A percentile compares a stretch with the other conserved stretches of the same genome.
Evolutionary conservation across 92 coral and sea anemone species (phyloP).

Genomic region (Metridium senile): DNA sequence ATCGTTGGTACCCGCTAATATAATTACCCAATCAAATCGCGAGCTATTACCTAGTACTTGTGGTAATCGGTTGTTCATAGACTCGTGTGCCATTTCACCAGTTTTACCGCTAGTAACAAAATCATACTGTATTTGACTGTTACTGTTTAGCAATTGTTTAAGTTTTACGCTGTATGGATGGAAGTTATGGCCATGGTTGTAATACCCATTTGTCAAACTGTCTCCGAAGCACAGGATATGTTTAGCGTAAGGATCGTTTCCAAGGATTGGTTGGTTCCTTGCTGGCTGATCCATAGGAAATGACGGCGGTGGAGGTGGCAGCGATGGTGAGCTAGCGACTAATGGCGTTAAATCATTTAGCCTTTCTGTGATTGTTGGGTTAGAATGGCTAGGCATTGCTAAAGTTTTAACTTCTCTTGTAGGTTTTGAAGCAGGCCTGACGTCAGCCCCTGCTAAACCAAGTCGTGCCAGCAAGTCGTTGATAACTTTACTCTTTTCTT

Average conservation of each 20-base stretch:
- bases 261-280: slow-evolving; percentile 11
- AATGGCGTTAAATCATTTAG: slow-evolving; percentile 24
- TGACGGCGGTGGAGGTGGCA: slow-evolving; percentile 7
- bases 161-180: slow-evolving; percentile 90
- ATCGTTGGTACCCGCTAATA: slow-evolving; percentile 96
- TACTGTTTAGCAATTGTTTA: slow-evolving; percentile 70
- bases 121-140: slow-evolving; percentile 53
- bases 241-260: slow-evolving; percentile 51
- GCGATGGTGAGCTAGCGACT: too few relatives aligned
- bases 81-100: slow-evolving; percentile 98
- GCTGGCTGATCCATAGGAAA: neutral
- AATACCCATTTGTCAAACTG: slow-evolving; percentile 90
- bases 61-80: slow-evolving; percentile 90
- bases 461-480: slow-evolving; percentile 42
- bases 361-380: slow-evolving; percentile 8
- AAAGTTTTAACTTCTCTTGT: slow-evolving; percentile 15
- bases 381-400: slow-evolving; percentile 8
- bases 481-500: slow-evolving; percentile 30
- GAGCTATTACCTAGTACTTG: slow-evolving; percentile 86
- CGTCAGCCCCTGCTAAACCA: slow-evolving; percentile 36
- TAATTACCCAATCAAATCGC: slow-evolving; percentile 95
- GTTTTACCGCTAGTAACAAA: slow-evolving; percentile 79
- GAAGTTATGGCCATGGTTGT: slow-evolving; percentile 68
- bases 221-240: slow-evolving; percentile 93
- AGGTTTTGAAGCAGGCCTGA: slow-evolving; percentile 30